Evolutionary conservation across 2,888 invertebrate genomes (phyloP).

Genomic region (Chouioia cunea): DNA sequence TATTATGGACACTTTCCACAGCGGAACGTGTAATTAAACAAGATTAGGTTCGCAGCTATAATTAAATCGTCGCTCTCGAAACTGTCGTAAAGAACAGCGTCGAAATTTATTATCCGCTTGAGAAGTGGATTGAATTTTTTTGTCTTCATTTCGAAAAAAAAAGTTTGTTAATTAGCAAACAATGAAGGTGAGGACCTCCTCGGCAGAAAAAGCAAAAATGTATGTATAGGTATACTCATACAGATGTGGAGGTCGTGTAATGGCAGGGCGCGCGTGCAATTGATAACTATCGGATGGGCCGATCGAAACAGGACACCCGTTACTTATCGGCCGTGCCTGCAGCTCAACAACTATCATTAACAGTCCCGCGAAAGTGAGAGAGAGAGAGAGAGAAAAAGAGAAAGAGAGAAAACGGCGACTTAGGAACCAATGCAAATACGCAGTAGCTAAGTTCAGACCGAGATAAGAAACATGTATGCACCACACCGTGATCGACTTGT

Average conservation of each 20-base stretch:
- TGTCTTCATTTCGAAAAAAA: no score
- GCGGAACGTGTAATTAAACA: slow-evolving; percentile 41
- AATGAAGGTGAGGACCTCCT: no score
- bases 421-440: not conserved
- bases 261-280: slow-evolving; percentile 59
- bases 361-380: slow-evolving; percentile 16
- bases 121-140: not conserved
- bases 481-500: not conserved
- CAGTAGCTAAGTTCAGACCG: not conserved
- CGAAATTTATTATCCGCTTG: slow-evolving; percentile 7
- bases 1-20: slow-evolving; percentile 39
- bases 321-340: slow-evolving; percentile 55
- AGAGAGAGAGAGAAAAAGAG: not conserved
- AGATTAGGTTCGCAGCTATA: slow-evolving; percentile 39
- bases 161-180: no score
- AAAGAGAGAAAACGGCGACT: not conserved
- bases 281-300: slow-evolving; percentile 63
- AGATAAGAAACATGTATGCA: not conserved
- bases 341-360: slow-evolving; percentile 61
- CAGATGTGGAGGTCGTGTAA: slow-evolving; percentile 50
- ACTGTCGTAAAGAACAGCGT: slow-evolving; percentile 13
- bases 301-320: slow-evolving; percentile 64
- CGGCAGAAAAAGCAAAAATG: no score
- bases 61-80: slow-evolving; percentile 49
- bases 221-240: not conserved